These are phyloP conservation scores for Brachyistius frenatus DNA, from an alignment of 2,113 vertebrate genomes.

Conservation along the genomic window DNA sequence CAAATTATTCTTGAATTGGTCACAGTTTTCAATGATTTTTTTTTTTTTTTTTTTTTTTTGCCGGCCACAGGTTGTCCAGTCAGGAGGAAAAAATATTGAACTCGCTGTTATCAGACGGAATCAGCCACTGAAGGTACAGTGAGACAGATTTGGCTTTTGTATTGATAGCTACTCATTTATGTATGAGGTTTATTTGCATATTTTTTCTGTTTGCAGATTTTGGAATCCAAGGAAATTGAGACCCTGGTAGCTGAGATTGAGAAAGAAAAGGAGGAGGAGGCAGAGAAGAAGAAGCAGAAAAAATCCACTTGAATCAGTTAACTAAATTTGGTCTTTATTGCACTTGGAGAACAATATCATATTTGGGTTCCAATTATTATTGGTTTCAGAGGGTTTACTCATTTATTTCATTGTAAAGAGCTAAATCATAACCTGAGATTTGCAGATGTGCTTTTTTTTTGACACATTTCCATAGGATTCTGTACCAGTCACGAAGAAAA, in stretches of 20 bases:
- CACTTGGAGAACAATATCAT: constrained; percentile 59
- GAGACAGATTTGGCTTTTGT: neutral
- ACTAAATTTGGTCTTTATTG: constrained; percentile 50
- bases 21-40: neutral
- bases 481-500: constrained; percentile 10
- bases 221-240: constrained; percentile 88
- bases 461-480: constrained; percentile 1
- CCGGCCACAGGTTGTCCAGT: constrained; percentile 83
- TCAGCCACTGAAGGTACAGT: constrained; percentile 83
- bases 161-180: neutral
- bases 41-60: neutral
- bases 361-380: constrained; percentile 53
- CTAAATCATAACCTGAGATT: constrained; percentile 61
- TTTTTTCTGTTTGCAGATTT: constrained; percentile 77
- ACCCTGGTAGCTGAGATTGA: constrained; percentile 85
- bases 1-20: neutral
- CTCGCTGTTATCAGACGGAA: constrained; percentile 87
- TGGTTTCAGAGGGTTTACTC: constrained; percentile 32
- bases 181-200: neutral
- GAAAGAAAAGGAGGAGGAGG: constrained; percentile 87
- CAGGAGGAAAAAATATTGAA: constrained; percentile 87
- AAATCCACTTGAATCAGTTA: constrained; percentile 79
- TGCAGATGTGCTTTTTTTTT: constrained; percentile 3
- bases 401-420: constrained; percentile 50
- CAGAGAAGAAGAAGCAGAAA: constrained; percentile 88